Base-by-base conservation (phyloP, 2,888 invertebrate species). In the Orchesella flavescens region DNA sequence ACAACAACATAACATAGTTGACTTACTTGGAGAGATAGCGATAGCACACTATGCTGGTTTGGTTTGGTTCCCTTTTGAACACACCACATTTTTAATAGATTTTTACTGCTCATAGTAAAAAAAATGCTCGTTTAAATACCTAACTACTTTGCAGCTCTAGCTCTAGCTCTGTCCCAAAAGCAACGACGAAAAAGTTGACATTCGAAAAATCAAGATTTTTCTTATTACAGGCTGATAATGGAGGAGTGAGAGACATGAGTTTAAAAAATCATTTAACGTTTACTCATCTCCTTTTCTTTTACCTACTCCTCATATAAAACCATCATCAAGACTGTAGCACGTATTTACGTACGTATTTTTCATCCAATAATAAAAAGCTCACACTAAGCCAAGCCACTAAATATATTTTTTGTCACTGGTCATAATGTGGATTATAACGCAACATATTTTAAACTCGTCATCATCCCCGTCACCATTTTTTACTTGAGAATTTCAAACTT, bases 291-390 rank as follows among this genome's bases (percentile, higher is more conserved):
- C n/a, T n/a, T n/a, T n/a, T n/a, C 69, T 61, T 24, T 17, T 13
- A n/a, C 5, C 21, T 13, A 49, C 0, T 1, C n/a, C 17, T 49
- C 10, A 34, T 23, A 34, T 63, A 34, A 73, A 73, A 73, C 57
- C 15, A 65, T 69, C 59, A 59, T 77, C 46, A 49, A 69, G 63
- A 71, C 34, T 43, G 59, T 10, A 68, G 57, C 69, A 77, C 59
- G 46, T 59, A 76, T 34, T 34, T n/a, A n/a, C n/a, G n/a, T n/a
- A 24, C 19, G 12, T n/a, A 34, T 15, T 61, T 69, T 69, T 71
- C 71, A 77, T 49, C 68, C 68, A 79, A 79, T 79, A 71, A 77
- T 59, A 78, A 65, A 55, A 76, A 76, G 68, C 43, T 72, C 44
- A 7, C n/a, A n/a, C n/a, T n/a, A n/a, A n/a, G n/a, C n/a, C n/a